A percentile compares a stretch with the other conserved stretches of the same genome.
phyloP scores from a whole-genome alignment of 2,113 vertebrate species.

The Tetrax tetrax region DNA sequence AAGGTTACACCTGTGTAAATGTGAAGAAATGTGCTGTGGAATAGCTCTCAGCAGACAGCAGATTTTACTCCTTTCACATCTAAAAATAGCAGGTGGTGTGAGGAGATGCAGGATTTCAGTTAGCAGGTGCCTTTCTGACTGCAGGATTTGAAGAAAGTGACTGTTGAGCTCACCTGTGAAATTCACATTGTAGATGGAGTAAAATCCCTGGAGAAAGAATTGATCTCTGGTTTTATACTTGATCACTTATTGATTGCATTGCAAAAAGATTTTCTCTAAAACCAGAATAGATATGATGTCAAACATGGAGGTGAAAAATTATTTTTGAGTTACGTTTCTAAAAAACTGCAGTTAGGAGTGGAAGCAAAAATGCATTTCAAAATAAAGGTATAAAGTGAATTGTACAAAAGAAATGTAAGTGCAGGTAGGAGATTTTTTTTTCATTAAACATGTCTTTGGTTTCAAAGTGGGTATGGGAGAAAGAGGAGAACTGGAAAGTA shows the following conservation, averaged over 20 bases:
- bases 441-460: neutral
- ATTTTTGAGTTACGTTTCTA: neutral
- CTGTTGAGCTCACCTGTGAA: neutral
- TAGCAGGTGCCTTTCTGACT: neutral
- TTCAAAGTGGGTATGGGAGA: neutral
- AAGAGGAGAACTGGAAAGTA: neutral
- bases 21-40: constrained; percentile 20
- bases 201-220: neutral
- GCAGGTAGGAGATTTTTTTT: neutral
- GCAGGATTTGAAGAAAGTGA: neutral
- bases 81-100: constrained; percentile 27
- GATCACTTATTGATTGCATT: neutral
- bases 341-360: neutral
- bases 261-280: neutral
- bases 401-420: neutral
- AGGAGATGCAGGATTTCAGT: neutral
- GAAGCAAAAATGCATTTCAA: neutral
- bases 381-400: neutral
- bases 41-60: constrained; percentile 12
- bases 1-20: constrained; percentile 52
- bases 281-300: neutral
- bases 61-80: constrained; percentile 6
- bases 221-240: neutral
- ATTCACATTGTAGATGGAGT: neutral
- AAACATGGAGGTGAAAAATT: neutral